Evolutionary conservation across 2,888 invertebrate species (phyloP).

Genomic region (Chorisops tibialis): DNA sequence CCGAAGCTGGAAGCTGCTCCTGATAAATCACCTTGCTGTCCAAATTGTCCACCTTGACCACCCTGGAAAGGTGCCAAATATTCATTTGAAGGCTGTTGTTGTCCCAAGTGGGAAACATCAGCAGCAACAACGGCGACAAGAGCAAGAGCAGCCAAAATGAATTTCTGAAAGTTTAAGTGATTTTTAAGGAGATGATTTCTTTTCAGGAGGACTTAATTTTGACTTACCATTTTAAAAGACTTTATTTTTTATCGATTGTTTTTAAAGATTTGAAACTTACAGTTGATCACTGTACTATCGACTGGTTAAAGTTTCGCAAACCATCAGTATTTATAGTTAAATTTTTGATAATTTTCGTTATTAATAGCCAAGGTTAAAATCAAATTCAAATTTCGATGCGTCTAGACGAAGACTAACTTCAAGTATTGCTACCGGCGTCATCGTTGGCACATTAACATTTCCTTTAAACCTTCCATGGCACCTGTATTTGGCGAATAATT

Average conservation of each 20-base stretch:
- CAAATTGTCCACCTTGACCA: background rate
- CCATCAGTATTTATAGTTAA: no score
- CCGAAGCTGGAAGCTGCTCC: background rate
- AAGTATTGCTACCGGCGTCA: no score
- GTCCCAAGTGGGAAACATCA: background rate
- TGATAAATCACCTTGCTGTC: background rate
- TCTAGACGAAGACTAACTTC: no score
- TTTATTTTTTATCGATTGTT: background rate
- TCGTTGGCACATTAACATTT: no score
- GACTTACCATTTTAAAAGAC: background rate
- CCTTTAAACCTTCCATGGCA: no score
- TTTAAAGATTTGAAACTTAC: background rate
- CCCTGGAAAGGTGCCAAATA: background rate
- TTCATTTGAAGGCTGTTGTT: background rate
- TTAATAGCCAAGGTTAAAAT: no score
- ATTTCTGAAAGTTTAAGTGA: background rate
- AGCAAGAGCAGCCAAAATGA: background rate
- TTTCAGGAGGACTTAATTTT: no score
- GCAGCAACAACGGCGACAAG: conserved; percentile 4
- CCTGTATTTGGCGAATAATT: no score
- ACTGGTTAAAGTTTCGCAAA: background rate
- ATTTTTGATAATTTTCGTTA: no score
- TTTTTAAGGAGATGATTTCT: no score
- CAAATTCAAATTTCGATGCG: no score
- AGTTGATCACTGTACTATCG: background rate